Evolutionary conservation across 2,888 invertebrate species (phyloP).

Genomic region (Volucella inflata): DNA sequence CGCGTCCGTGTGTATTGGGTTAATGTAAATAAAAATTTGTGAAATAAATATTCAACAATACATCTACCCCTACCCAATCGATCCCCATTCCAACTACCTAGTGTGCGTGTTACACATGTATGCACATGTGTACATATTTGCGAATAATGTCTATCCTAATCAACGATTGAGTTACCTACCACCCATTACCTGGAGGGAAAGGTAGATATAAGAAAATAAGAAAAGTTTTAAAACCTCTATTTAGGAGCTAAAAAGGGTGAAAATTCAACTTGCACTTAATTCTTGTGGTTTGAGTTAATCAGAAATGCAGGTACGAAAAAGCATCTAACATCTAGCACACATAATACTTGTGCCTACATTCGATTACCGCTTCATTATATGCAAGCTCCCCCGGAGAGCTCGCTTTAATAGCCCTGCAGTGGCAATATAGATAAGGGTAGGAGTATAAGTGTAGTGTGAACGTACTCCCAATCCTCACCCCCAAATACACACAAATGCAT

Average conservation of each 20-base stretch:
- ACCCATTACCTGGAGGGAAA: not conserved
- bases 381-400: too few species aligned
- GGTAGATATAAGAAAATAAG: not conserved
- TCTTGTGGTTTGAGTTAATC: conserved; percentile 38
- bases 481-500: conserved; percentile 51
- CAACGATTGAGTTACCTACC: not conserved
- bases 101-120: too few species aligned
- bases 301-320: conserved; percentile 34
- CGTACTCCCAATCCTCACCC: conserved; percentile 39
- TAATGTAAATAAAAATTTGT: too few species aligned
- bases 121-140: not conserved
- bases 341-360: not conserved
- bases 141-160: not conserved
- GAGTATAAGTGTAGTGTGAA: not conserved
- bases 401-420: conserved; percentile 16
- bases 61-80: not conserved
- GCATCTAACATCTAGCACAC: conserved; percentile 36
- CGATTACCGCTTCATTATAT: too few species aligned
- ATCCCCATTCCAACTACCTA: not conserved
- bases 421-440: not conserved
- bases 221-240: not conserved
- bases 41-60: too few species aligned
- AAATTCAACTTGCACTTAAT: conserved; percentile 20
- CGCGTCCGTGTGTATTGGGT: too few species aligned
- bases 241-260: not conserved